Evolutionary conservation across 2,888 invertebrate genomes (phyloP).

Genomic region (Eupithecia pulchellata): DNA sequence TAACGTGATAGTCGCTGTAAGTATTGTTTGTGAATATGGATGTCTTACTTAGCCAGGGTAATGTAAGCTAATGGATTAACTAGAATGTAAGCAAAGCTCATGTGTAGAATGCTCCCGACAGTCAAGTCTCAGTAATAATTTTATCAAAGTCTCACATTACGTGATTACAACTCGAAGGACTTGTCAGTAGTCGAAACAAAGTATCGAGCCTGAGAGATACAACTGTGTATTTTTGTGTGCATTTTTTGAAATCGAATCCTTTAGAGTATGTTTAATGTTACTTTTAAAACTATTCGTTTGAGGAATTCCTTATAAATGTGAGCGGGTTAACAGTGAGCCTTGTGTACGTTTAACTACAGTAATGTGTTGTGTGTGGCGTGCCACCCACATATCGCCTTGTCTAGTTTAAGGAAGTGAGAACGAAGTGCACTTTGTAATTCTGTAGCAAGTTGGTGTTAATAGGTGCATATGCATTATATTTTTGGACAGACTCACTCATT

Average conservation of each 20-base stretch:
- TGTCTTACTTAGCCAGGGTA: not conserved
- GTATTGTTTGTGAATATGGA: constrained; percentile 19
- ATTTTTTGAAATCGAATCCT: not conserved
- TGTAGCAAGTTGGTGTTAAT: constrained; percentile 75
- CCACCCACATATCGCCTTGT: constrained; percentile 45
- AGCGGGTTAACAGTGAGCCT: constrained; percentile 29
- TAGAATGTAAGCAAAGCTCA: not conserved
- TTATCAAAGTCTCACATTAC: too few relatives aligned
- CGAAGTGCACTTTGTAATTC: constrained; percentile 74
- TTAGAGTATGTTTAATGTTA: constrained; percentile 2
- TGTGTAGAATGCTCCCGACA: not conserved
- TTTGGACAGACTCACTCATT: constrained; percentile 81
- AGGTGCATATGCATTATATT: constrained; percentile 77
- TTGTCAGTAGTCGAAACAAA: not conserved
- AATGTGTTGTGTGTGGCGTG: constrained; percentile 21
- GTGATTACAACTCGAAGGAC: too few relatives aligned
- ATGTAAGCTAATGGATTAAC: not conserved
- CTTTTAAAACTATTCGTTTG: not conserved
- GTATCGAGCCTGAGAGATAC: not conserved
- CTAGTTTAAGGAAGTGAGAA: constrained; percentile 55
- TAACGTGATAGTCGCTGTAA: not conserved
- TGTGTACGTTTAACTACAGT: constrained; percentile 43
- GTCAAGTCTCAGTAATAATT: not conserved
- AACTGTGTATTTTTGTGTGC: too few relatives aligned
- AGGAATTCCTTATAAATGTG: not conserved